Evolutionary conservation across 2,888 invertebrate genomes (phyloP), one percentile per base, ranked within the genome.

Genomic region (Spodoptera littoralis): DNA sequence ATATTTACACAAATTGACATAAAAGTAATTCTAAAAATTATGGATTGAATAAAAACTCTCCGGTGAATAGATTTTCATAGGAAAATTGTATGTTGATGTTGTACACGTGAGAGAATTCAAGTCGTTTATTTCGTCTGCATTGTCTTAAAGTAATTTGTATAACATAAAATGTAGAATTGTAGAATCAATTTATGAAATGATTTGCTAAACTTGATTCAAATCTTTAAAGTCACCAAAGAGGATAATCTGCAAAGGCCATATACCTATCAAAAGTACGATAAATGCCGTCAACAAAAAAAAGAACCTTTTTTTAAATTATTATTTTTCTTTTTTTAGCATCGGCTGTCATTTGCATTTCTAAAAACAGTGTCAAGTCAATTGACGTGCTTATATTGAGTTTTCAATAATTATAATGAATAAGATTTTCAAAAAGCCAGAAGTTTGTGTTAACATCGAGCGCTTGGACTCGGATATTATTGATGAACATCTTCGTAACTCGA

Each of bases 401-500:
- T 36, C 36, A 0, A 36, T 36, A 9, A 36, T 36, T 36, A 71
- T 46, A 42, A 79, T 78, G 78, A 73, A 44, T 43, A 65, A 47
- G 47, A 36, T 59, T 48, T 58, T 56, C 1, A 27, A 45, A 18
- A 70, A 76, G 48, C 70, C 80, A 12, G 74, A 82, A 57, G 70
- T 86, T 13, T 76, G 84, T 64, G 83, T 89, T 42, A 79, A 85
- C 13, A 76, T 90, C 27, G 85, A 82, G 58, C 82, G 83, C 59
- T 70, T 87, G 27, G 81, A 86, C 51, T 72, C 81, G 0, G 84
- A 88, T 0, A 81, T 81, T 18, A 84, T 87, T 18, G 83, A 87
- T 30, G 87, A 90, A 50, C 87, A 88, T 59, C 77, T 90, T 58
- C 81, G 84, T 27, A 81, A 86, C 2, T 87, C 90, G 1, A 85